Base-by-base conservation (phyloP, 2,888 invertebrate genomes). In the Rhodophaea formosa region DNA sequence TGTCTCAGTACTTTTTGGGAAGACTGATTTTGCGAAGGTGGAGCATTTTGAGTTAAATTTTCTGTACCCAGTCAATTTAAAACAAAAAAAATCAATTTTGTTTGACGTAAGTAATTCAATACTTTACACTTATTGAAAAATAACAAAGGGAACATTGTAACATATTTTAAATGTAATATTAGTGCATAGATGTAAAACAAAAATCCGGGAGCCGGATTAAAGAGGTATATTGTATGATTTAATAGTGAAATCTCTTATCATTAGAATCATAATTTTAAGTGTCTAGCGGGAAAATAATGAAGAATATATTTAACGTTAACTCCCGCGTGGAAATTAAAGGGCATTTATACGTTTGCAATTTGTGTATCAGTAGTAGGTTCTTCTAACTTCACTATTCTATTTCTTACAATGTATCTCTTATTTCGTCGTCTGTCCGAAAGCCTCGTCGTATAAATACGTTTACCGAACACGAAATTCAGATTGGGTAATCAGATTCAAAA, bases 141-240 rank as follows among this genome's bases (percentile, higher is more conserved):
- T 83, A 92, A 92, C 86, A 92, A 91, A 79, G 91, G 91, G 91
- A 91, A 80, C 91, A 91, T 84, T 91, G 86, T 90, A 89, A 91
- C 91, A 91, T 91, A 91, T 91, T 88, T 86, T 86, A 86, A 87
- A 84, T 79, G 76, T 88, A 88, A 90, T 82, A 77, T 87, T 91
- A 91, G 88, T 74, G 82, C 83, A 86, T 91, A 91, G 89, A 83
- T 82, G 74, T 84, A 84, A 83, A 49, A 74, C 67, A 68, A 68
- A 79, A 79, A 80, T 81, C 78, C 77, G 72, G 74, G 80, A 82
- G 81, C 82, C 76, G 72, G 68, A 77, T 74, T 74, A 74, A 79
- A 84, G 80, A 86, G 82, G 85, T 86, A 85, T 86, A 86, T 86
- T 85, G 83, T 85, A 86, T 78, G 83, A 83, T 69, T 80, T 74